Conservation (phyloP, 2,113 vertebrate genomes). For the Engraulis encrasicolus region DNA sequence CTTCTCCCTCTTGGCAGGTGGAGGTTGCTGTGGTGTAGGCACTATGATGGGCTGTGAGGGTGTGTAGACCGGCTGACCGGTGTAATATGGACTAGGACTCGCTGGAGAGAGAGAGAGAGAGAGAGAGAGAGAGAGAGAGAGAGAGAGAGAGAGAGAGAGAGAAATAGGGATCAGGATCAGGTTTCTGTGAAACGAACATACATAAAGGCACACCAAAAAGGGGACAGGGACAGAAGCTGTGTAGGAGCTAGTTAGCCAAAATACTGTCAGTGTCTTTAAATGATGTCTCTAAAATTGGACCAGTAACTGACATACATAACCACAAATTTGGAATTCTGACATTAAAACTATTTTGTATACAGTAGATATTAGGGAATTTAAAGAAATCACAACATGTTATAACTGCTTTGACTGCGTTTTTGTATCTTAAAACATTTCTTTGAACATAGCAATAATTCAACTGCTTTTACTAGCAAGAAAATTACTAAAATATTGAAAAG, state of each 20-base stretch:
- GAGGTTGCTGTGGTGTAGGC: slow-evolving; percentile 95
- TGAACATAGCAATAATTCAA: background rate
- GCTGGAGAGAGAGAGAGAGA: slow-evolving; percentile 64
- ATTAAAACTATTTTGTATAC: no score
- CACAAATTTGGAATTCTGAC: no score
- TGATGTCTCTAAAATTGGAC: no score
- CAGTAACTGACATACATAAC: no score
- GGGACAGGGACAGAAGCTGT: background rate
- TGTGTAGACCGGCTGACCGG: slow-evolving; percentile 89
- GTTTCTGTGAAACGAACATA: background rate
- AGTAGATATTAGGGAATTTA: no score
- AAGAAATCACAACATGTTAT: no score
- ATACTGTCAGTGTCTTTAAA: no score
- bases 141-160: slow-evolving; percentile 50
- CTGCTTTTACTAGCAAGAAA: background rate
- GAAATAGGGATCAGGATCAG: background rate
- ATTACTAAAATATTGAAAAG: no score
- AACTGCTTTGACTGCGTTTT: no score
- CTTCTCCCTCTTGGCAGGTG: slow-evolving; percentile 93
- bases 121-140: slow-evolving; percentile 52
- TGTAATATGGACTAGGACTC: slow-evolving; percentile 89
- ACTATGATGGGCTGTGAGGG: slow-evolving; percentile 95
- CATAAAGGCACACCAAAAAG: background rate
- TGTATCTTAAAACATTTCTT: no score
- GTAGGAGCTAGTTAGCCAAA: background rate